phyloP scores from a whole-genome alignment of 1,140 invertebrate species.

The Aplysia californica region DNA sequence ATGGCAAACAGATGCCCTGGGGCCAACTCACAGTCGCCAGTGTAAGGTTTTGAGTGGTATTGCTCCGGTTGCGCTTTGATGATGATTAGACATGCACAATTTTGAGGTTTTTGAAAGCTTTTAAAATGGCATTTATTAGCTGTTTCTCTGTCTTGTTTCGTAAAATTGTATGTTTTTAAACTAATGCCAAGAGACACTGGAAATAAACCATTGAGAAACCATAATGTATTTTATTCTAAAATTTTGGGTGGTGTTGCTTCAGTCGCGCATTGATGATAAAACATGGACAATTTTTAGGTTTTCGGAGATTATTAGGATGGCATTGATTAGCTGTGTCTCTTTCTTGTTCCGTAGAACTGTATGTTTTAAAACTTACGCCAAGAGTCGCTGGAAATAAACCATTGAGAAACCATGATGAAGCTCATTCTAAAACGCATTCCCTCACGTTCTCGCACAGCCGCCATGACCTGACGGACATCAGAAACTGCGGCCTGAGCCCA shows the following conservation, averaged over 20 bases:
- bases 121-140: too few relatives aligned
- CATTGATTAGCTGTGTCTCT: background rate
- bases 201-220: constrained; percentile 69
- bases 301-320: background rate
- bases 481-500: background rate
- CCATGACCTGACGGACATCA: background rate
- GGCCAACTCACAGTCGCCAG: too few relatives aligned
- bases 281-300: background rate
- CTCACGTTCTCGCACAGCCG: background rate
- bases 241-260: too few relatives aligned
- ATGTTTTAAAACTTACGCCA: background rate
- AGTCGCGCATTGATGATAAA: background rate
- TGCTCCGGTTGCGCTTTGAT: too few relatives aligned
- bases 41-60: too few relatives aligned
- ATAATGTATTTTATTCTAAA: too few relatives aligned
- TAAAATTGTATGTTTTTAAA: too few relatives aligned
- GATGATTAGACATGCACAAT: too few relatives aligned
- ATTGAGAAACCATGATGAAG: background rate
- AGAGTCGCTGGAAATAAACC: background rate
- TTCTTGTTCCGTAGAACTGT: background rate
- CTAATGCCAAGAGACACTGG: constrained; percentile 64
- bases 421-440: background rate
- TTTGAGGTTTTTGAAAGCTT: too few relatives aligned
- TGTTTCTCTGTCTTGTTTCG: too few relatives aligned
- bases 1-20: constrained; percentile 60